These are phyloP conservation scores for Lepidocyrtinus sp. DNA, from an alignment of 2,888 invertebrate genomes.

Conservation along the genomic window DNA sequence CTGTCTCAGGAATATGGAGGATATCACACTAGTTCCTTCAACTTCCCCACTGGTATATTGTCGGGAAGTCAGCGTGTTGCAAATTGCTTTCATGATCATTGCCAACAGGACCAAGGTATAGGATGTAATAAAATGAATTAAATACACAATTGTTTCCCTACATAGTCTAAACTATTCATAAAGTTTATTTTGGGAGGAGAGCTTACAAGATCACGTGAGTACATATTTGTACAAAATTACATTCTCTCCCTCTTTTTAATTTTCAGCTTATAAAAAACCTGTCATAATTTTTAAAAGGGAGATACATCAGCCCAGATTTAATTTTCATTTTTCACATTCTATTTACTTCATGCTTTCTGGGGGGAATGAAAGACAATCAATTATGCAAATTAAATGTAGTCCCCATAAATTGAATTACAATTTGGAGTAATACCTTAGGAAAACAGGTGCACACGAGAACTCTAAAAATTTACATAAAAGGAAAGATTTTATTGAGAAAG, in stretches of 20 bases:
- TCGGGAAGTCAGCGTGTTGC: constrained; percentile 19
- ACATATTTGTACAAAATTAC: no score
- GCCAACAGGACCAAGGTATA: not conserved
- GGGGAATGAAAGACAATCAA: constrained; percentile 36
- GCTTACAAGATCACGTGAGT: not conserved
- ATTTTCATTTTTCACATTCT: not conserved
- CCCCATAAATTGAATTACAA: not conserved
- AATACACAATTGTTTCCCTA: not conserved
- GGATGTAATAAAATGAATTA: not conserved
- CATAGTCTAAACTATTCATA: not conserved
- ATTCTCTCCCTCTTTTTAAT: not conserved
- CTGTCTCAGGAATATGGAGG: not conserved
- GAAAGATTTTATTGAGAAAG: no score
- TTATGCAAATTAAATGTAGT: constrained; percentile 45
- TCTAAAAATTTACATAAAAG: no score
- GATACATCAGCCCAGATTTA: not conserved
- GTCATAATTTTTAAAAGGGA: not conserved
- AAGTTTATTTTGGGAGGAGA: no score
- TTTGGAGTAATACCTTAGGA: not conserved
- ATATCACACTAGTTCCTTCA: not conserved
- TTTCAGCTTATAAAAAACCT: not conserved
- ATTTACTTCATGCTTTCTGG: not conserved
- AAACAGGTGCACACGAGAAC: not conserved
- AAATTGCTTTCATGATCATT: constrained; percentile 40
- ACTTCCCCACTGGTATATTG: not conserved